phyloP scores from a whole-genome alignment of 2,888 invertebrate species.

The Metallyticus violacea region DNA sequence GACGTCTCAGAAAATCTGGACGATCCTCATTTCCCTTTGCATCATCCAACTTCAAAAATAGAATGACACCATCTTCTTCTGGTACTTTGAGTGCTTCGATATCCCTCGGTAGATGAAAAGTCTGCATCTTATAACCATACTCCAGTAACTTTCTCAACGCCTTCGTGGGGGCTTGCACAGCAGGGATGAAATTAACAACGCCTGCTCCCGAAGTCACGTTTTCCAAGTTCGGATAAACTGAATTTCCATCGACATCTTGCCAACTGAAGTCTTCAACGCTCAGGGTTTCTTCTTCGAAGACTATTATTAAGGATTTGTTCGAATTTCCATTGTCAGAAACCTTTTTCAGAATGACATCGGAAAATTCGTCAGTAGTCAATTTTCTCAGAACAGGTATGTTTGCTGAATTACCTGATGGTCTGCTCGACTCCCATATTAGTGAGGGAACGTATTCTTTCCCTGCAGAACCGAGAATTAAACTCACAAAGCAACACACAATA shows the following conservation, averaged over 20 bases:
- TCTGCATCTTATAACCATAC: slow-evolving; percentile 34
- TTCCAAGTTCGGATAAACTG: slow-evolving; percentile 47
- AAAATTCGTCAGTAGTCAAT: slow-evolving; percentile 21
- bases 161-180: slow-evolving; percentile 58
- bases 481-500: background rate
- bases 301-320: slow-evolving; percentile 46
- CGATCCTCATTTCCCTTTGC: slow-evolving; percentile 50
- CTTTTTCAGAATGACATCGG: slow-evolving; percentile 15
- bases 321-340: slow-evolving; percentile 10
- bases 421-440: slow-evolving; percentile 23
- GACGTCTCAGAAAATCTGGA: slow-evolving; percentile 55
- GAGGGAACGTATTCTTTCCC: slow-evolving; percentile 28
- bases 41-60: slow-evolving; percentile 37
- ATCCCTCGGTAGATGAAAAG: slow-evolving; percentile 19
- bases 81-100: background rate
- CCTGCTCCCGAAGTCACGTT: slow-evolving; percentile 41
- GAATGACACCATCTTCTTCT: slow-evolving; percentile 18
- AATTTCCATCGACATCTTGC: slow-evolving; percentile 47
- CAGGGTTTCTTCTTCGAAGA: slow-evolving; percentile 53
- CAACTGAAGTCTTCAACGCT: slow-evolving; percentile 59
- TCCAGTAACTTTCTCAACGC: slow-evolving; percentile 54
- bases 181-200: slow-evolving; percentile 55
- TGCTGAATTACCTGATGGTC: background rate
- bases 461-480: background rate
- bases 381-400: slow-evolving; percentile 7